Base-by-base conservation (phyloP, 1,140 invertebrate species). In the Oncopodura yosiiana region DNA sequence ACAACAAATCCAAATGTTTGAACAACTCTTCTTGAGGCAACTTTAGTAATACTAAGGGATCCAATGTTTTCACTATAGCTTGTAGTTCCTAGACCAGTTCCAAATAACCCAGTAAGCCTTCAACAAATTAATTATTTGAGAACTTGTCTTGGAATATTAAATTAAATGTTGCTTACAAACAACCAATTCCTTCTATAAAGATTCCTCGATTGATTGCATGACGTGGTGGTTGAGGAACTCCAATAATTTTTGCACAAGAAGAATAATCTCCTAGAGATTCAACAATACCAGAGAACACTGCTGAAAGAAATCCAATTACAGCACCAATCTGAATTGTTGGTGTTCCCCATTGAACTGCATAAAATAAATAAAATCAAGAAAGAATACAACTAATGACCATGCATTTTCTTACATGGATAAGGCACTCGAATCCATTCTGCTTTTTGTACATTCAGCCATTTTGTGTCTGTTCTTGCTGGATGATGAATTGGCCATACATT, bases 241-340 rank as follows among this genome's bases (percentile, higher is more conserved):
- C 19, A 8, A 34, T 8, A 34, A 34, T 8, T 34, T 34, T 8
- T 8, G 14, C 14, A 34, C 14, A 1, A 26, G 1, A n/a, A 27
- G 84, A 85, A 70, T 91, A 91, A 69, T 91, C 88, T 63, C 87
- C 87, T 39, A 91, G 78, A 1, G 86, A 88, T 70, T 91, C 87
- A 8, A 91, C 81, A 0, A 84, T 83, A 41, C 86, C 88, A 1
- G 86, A 83, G 4, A 92, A 65, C 4, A 89, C 83, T 0, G 84
- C 87, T 2, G 86, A 84, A 37, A 90, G 60, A 80, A 91, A 86
- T 0, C 85, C 87, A 18, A 90, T 69, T 5, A 86, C 83, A 0
- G 82, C 82, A 1, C 79, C 78, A 5, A 80, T 70, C 38, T 75
- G 82, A 0, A 87, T 78, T 0, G 84, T 88, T 0, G 88, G 88